Base-by-base conservation (phyloP, 2,113 vertebrate species). In the Heterocephalus glaber region DNA sequence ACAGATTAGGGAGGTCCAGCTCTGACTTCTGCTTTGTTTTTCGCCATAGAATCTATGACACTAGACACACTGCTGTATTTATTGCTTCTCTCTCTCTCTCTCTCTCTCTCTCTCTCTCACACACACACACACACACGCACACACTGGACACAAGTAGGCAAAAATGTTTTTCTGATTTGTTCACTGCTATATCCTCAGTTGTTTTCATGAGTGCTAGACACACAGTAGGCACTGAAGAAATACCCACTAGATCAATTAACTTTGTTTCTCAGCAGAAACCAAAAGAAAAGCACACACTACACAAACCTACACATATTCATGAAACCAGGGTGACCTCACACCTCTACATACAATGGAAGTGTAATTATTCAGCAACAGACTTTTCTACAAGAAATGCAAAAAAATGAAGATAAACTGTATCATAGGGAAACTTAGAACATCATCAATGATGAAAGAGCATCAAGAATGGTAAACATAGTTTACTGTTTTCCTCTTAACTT, bases 341-440 rank as follows among this genome's bases (percentile, higher is more conserved):
- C 9, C 49, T 96, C 88, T 72, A 92, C 96, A 14, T n/a, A 17
- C 65, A 98, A 98, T 84, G 86, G 98, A 79, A 95, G 84, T 61
- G 47, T 1, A 47, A 60, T 52, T 79, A 54, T 77, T 54, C 6
- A 13, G 65, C 28, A 16, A 22, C 0, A 9, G 30, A 82, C 3
- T 63, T 87, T 26, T 33, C 74, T 52, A 65, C 16, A 70, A 92
- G 54, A 92, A 79, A 76, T 38, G 56, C 35, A 80, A 52, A 91
- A 65, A 6, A 24, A 66, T 63, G n/a, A 92, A 88, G 9, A 33
- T 8, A 60, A 95, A 79, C 63, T 0, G 28, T 7, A 65, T 28
- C 16, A 87, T 20, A 63, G 6, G 38, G 28, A 88, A 65, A 66
- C 61, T 0, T 61, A 3, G n/a, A 76, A 80, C 33, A 30, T 30